Base-by-base conservation (phyloP, 2,888 invertebrate genomes). In the Orchesellides sinensis region DNA sequence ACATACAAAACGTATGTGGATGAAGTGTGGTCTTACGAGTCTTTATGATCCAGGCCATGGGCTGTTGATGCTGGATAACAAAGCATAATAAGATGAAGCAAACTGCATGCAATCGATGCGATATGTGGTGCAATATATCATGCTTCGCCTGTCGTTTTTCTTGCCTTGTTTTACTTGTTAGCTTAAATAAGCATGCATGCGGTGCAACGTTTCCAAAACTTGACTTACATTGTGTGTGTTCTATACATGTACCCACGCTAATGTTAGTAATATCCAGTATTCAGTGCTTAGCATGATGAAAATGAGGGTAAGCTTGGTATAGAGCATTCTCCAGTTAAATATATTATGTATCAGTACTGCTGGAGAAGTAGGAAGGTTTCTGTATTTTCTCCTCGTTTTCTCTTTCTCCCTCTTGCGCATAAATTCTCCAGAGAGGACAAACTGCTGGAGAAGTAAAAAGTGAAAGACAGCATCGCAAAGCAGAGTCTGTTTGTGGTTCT, bases 61-160 rank as follows among this genome's bases (percentile, higher is more conserved):
- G n/a, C n/a, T n/a, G n/a, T n/a, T n/a, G n/a, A n/a, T n/a, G n/a
- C n/a, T n/a, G n/a, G n/a, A n/a, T n/a, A n/a, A n/a, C n/a, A n/a
- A n/a, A n/a, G n/a, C n/a, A n/a, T n/a, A n/a, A n/a, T n/a, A n/a
- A n/a, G n/a, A n/a, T n/a, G n/a, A n/a, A n/a, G n/a, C n/a, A n/a
- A n/a, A n/a, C n/a, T n/a, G n/a, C n/a, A 69, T 78, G 77, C 68
- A 78, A 69, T 78, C 77, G 54, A 75, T 75, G 69, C 27, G 25
- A 35, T 29, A 23, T 19, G 23, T 19, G 14, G 27, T 54, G 74
- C 56, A 75, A 75, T 75, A 75, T 75, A 75, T 75, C 75, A 78
- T 78, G 77, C 56, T 78, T 78, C 77, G 77, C 77, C 69, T 69
- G 77, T 78, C 77, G 69, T 78, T 78, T 78, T 69, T 69, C 59